A percentile compares a stretch with the other conserved stretches of the same genome.
Conservation (phyloP, 2,888 invertebrate genomes). For the Phorcus lineatus region DNA sequence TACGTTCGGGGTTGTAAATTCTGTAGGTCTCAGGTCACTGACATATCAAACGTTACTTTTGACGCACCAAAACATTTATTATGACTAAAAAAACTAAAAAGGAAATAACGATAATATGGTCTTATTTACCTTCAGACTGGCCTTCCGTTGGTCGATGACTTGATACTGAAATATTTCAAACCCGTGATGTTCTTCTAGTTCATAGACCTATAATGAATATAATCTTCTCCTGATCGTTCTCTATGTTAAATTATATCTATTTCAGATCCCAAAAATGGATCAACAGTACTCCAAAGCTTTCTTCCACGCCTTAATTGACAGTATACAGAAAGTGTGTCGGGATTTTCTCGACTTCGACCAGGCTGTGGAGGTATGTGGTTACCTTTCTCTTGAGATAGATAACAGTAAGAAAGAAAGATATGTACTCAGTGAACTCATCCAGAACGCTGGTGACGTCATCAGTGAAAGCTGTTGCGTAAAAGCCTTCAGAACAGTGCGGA, state of each 20-base stretch:
- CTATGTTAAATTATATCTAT: background rate
- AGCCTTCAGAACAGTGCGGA: background rate
- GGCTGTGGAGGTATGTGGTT: background rate
- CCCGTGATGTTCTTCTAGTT: too few relatives aligned
- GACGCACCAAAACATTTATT: too few relatives aligned
- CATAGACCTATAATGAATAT: too few relatives aligned
- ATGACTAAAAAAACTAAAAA: too few relatives aligned
- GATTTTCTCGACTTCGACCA: background rate
- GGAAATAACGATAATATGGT: too few relatives aligned
- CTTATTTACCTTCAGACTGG: too few relatives aligned
- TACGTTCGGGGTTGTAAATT: too few relatives aligned
- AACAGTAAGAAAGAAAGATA: background rate
- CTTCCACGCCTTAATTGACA: background rate
- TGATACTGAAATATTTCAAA: too few relatives aligned
- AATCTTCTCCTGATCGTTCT: too few relatives aligned
- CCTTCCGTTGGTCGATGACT: too few relatives aligned
- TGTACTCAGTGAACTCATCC: background rate
- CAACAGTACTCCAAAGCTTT: background rate
- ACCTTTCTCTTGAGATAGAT: background rate
- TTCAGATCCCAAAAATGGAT: background rate
- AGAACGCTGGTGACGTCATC: conserved; percentile 5
- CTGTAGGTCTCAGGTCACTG: too few relatives aligned
- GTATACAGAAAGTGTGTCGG: background rate
- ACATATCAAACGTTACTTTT: too few relatives aligned
- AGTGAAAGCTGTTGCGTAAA: background rate